Evolutionary conservation across 2,797 vertebrate genomes (phyloP).

Genomic region (Centroberyx gerrardi): DNA sequence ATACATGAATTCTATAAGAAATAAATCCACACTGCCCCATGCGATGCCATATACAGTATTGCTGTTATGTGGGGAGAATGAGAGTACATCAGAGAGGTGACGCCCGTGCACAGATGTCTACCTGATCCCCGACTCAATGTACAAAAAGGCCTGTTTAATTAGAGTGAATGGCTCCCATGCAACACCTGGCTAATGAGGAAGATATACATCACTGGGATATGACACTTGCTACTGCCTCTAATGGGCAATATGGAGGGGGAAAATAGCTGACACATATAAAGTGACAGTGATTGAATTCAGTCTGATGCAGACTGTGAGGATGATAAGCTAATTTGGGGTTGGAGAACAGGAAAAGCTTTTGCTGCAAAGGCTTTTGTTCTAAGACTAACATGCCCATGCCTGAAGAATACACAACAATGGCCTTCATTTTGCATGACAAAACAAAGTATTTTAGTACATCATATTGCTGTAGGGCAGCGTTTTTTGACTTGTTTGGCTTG

Average conservation of each 20-base stretch:
- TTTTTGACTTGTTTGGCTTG: neutral
- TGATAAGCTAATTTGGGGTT: slow-evolving; percentile 16
- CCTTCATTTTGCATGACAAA: neutral
- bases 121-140: neutral
- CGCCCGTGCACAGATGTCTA: slow-evolving; percentile 1
- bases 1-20: neutral
- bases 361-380: neutral
- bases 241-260: slow-evolving; percentile 1
- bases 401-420: neutral
- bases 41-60: neutral
- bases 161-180: slow-evolving; percentile 15
- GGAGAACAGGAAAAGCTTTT: neutral
- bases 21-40: neutral
- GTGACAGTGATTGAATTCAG: slow-evolving; percentile 6
- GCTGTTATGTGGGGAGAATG: neutral
- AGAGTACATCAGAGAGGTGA: neutral
- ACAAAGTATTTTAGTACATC: neutral
- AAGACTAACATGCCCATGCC: neutral
- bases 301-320: neutral
- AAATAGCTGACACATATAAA: neutral
- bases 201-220: slow-evolving; percentile 12
- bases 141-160: slow-evolving; percentile 39
- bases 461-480: neutral
- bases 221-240: neutral
- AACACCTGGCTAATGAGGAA: slow-evolving; percentile 45